These are phyloP conservation scores for Cephus spinipes DNA, from an alignment of 2,888 invertebrate species.

Conservation along the genomic window DNA sequence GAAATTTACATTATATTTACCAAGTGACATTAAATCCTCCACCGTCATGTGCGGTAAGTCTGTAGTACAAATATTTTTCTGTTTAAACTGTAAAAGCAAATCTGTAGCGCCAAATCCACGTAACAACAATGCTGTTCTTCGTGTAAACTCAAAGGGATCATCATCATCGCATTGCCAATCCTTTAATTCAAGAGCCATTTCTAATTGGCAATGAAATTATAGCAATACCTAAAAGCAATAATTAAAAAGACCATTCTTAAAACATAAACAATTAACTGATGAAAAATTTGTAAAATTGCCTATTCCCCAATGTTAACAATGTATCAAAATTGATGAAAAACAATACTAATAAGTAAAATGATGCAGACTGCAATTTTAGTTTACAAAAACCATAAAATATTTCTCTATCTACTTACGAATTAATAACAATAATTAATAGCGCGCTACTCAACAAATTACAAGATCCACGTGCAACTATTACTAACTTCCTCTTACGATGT, in stretches of 20 bases:
- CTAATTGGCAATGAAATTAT: not conserved
- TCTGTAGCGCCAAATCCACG: not conserved
- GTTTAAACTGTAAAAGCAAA: not conserved
- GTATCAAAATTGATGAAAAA: not conserved
- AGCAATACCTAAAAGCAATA: not conserved
- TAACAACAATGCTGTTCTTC: not conserved
- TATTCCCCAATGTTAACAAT: not conserved
- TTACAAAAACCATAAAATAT: not conserved
- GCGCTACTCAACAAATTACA: not conserved
- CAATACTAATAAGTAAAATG: not conserved
- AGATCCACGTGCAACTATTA: not conserved
- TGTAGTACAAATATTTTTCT: not conserved
- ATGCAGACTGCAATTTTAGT: not conserved
- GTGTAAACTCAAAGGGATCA: not conserved
- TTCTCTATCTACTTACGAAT: not conserved
- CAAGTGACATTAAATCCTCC: slow-evolving; percentile 4
- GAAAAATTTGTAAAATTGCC: not conserved
- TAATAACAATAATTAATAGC: not conserved
- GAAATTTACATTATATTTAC: not conserved
- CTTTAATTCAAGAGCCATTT: not conserved
- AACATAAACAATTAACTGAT: not conserved
- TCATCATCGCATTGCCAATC: not conserved
- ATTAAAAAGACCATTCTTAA: not conserved
- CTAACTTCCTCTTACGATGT: too few species aligned
- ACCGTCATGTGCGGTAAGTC: not conserved